Evolutionary conservation across 2,113 vertebrate species (phyloP).

Genomic region (Phaethornis superciliosus): DNA sequence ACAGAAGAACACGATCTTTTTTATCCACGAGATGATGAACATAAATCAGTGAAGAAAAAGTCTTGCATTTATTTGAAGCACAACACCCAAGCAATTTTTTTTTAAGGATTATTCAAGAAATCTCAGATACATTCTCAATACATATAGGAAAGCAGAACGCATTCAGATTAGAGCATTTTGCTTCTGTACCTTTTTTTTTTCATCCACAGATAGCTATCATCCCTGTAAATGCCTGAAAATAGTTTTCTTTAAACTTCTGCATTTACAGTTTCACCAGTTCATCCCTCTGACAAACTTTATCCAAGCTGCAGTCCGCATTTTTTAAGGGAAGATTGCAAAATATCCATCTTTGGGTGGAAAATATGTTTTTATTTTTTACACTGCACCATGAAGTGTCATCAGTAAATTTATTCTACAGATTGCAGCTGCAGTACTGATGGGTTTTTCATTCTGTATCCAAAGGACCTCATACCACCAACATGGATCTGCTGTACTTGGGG

Average conservation of each 20-base stretch:
- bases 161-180: not conserved
- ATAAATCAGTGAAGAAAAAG: not conserved
- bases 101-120: not conserved
- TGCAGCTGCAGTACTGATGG: not conserved
- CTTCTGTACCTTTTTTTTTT: not conserved
- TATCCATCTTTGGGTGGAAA: not conserved
- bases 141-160: not conserved
- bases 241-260: not conserved
- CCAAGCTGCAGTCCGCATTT: not conserved
- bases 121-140: not conserved
- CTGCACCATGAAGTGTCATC: not conserved
- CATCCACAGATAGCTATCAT: not conserved
- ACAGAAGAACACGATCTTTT: not conserved
- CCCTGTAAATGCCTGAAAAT: not conserved
- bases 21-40: not conserved
- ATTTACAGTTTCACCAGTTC: slow-evolving; percentile 25
- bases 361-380: not conserved
- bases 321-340: not conserved
- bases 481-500: not conserved
- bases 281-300: not conserved
- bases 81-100: not conserved
- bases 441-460: not conserved
- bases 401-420: not conserved
- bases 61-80: not conserved
- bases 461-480: not conserved